phyloP scores from a whole-genome alignment of 2,888 invertebrate species.

The Poecilus cupreus region DNA sequence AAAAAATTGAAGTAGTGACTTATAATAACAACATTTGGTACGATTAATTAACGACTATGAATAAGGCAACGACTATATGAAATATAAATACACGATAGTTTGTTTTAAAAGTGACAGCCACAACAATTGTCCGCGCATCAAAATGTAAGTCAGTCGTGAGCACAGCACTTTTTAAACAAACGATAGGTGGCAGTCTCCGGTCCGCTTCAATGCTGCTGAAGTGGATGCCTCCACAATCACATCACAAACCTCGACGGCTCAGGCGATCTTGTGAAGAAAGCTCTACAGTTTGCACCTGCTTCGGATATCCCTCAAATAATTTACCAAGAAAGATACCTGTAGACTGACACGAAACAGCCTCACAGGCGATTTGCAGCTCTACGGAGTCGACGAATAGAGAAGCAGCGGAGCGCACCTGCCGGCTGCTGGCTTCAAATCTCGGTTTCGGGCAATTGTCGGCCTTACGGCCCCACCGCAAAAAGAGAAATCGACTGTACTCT shows the following conservation, averaged over 20 bases:
- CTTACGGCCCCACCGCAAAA: slow-evolving; percentile 37
- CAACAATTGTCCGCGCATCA: slow-evolving; percentile 26
- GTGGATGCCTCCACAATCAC: slow-evolving; percentile 45
- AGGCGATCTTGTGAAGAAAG: slow-evolving; percentile 46
- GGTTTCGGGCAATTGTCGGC: slow-evolving; percentile 38
- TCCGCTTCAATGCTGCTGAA: not conserved
- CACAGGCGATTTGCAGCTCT: not conserved
- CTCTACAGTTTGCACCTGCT: slow-evolving; percentile 69
- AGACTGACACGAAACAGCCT: slow-evolving; percentile 43
- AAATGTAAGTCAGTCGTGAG: slow-evolving; percentile 24
- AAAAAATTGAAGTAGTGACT: not conserved
- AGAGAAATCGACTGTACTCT: slow-evolving; percentile 2
- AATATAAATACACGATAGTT: slow-evolving; percentile 34
- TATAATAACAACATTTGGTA: slow-evolving; percentile 11
- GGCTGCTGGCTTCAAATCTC: slow-evolving; percentile 30
- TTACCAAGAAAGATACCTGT: slow-evolving; percentile 70
- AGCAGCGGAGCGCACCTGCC: not conserved
- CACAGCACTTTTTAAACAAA: slow-evolving; percentile 34
- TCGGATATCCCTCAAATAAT: slow-evolving; percentile 69
- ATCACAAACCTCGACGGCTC: slow-evolving; percentile 39
- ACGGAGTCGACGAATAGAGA: not conserved
- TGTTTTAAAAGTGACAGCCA: slow-evolving; percentile 33
- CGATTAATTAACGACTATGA: not conserved
- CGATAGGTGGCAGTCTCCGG: not conserved
- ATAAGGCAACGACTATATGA: not conserved